These are phyloP conservation scores for Subanguina moxae DNA, from an alignment of 1,140 invertebrate genomes.

Conservation along the genomic window DNA sequence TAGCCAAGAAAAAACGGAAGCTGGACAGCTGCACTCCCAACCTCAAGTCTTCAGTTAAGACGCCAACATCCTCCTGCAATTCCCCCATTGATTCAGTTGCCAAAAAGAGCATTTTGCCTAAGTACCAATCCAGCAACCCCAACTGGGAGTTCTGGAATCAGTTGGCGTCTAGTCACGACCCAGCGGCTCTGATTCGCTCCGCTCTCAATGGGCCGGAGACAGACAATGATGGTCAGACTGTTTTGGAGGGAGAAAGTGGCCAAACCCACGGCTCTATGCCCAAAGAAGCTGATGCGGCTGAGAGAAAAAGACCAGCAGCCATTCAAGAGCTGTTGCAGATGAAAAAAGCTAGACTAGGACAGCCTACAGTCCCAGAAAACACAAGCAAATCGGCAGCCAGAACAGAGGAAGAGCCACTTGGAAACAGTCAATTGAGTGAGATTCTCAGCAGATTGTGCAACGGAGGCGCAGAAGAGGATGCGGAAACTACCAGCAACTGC, in stretches of 20 bases:
- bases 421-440: conserved; percentile 4
- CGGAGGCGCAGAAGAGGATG: background rate
- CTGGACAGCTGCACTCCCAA: too few species aligned
- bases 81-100: too few species aligned
- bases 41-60: too few species aligned
- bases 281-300: background rate
- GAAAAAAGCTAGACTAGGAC: conserved; percentile 39
- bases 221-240: conserved; percentile 5
- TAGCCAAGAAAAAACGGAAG: too few species aligned
- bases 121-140: too few species aligned
- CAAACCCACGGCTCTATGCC: background rate
- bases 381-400: background rate
- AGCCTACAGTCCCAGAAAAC: background rate
- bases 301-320: conserved; percentile 31
- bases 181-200: background rate
- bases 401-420: background rate
- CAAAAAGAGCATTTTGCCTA: too few species aligned
- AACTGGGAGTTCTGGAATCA: too few species aligned
- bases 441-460: conserved; percentile 2
- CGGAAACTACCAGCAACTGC: background rate
- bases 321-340: conserved; percentile 49
- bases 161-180: too few species aligned
- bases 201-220: background rate
- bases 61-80: too few species aligned
- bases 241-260: background rate